Evolutionary conservation across 2,797 vertebrate genomes (phyloP), one percentile per base, ranked within the genome.

Genomic region (Enteromius mattozi): DNA sequence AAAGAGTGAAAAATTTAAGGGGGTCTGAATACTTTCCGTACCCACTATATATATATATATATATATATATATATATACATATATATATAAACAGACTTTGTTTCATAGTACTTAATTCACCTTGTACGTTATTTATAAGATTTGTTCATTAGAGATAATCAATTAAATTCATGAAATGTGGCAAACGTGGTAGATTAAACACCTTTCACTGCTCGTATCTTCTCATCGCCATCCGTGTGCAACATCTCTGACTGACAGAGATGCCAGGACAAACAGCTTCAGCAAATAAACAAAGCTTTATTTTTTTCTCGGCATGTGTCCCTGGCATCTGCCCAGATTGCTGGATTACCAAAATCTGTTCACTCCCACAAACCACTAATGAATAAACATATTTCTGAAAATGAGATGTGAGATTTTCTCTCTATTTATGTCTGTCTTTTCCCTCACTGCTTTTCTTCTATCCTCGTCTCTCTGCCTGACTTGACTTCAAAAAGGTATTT

Each of bases 301-400:
- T 42, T 72, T 80, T 49, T 63, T 8, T 49, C 40, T 37, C 5
- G 42, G 9, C 1, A 47, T 47, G 40, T 59, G 42, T 80, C 21
- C 68, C 40, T 72, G 76, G 56, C 83, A 65, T 80, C 88, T 56
- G 35, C 17, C 84, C 90, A 89, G 37, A 86, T 88, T 61, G 6
- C 76, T 87, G 86, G 72, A 83, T 91, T 86, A 88, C 79, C 68
- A 72, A 87, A 83, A 87, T 80, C 79, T 91, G 87, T 91, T 91
- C 88, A 91, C 87, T 88, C 89, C 79, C 90, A 85, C 89, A 71
- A 84, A 84, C 81, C 86, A 69, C 86, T 81, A 87, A 90, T 91
- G 90, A 93, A 94, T 93, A 92, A 93, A 92, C 90, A 90, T 90
- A 77, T 80, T 78, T 4, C 54, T 85, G 77, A 90, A 83, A 33